Evolutionary conservation across 2,888 invertebrate genomes (phyloP), one percentile per base, ranked within the genome.

Genomic region (Galerucella pusilla): DNA sequence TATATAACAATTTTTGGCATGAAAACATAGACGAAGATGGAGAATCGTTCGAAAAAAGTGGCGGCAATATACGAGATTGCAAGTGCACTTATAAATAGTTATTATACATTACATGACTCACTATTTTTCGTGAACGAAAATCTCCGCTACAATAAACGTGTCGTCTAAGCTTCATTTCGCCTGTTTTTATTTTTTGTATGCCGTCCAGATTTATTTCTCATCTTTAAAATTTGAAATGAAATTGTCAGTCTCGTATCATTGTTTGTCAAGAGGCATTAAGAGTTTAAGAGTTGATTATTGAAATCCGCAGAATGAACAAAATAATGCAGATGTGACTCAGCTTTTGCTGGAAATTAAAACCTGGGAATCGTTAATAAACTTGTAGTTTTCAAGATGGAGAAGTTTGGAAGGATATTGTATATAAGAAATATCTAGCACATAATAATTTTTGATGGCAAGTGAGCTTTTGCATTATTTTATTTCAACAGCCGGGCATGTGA

Each of bases 71-170:
- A 77, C 74, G 79, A 77, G 74, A 79, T 73, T 73, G 73, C 76
- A 77, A 74, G 72, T 76, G 73, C 74, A 75, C 74, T 74, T 79
- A 79, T 69, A 75, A 75, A 68, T 75, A 72, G 69, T 54, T 54
- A 46, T 63, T 68, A 63, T 63, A 60, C 60, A 68, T 66, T 16
- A 70, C 70, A 75, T 75, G 63, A 75, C 49, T 70, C 69, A 70
- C 70, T 63, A 64, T 63, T 70, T 70, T 63, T 52, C 63, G 49
- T 49, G 9, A 64, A 49, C 52, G 54, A 63, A 70, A 63, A 70
- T 61, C 70, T 61, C 70, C 46, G 46, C 49, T 25, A 69, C 45
- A 61, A 69, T 69, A 69, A 69, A 25, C 54, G 69, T 69, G 69
- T 69, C 69, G 61, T 61, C 49, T 25, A 10, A 61, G 61, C 14